phyloP scores from a whole-genome alignment of 2,888 invertebrate genomes.

The Craniophora ligustri region DNA sequence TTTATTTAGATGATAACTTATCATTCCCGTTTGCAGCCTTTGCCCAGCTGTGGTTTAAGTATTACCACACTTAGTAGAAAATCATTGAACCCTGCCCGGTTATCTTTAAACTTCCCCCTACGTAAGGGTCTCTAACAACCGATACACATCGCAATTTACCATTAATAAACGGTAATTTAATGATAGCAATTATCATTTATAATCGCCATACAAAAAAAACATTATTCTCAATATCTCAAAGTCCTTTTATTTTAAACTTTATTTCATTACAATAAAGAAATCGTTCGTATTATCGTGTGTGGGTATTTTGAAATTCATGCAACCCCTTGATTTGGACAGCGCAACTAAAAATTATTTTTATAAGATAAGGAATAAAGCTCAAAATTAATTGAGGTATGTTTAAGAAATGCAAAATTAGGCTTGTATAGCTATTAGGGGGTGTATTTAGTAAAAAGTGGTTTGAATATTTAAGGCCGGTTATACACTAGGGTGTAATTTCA shows the following conservation, averaged over 20 bases:
- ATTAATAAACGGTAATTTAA: conserved; percentile 43
- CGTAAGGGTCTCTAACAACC: conserved; percentile 12
- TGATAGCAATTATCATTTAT: conserved; percentile 45
- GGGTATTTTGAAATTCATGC: conserved; percentile 2
- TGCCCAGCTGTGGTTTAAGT: too few species aligned
- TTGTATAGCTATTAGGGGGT: conserved; percentile 51
- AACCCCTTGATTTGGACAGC: conserved; percentile 5
- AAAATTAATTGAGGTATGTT: conserved; percentile 10
- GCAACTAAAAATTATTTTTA: conserved; percentile 1
- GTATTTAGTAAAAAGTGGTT: conserved; percentile 50
- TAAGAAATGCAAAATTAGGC: conserved; percentile 24
- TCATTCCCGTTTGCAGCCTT: too few species aligned
- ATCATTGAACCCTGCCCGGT: conserved; percentile 1
- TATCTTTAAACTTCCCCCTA: conserved; percentile 12
- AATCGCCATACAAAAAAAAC: conserved; percentile 36
- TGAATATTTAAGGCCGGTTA: conserved; percentile 22
- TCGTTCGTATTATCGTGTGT: conserved; percentile 11
- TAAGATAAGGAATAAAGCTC: background rate
- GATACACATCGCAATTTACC: conserved; percentile 46
- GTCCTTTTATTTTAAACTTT: conserved; percentile 29
- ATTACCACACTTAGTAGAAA: background rate
- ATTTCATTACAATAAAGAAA: conserved; percentile 41
- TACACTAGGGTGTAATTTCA: conserved; percentile 12
- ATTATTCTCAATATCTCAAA: background rate
- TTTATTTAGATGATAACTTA: too few species aligned